Percentiles rank a stretch among this genome's conserved stretches.
Evolutionary conservation across 2,888 invertebrate species (phyloP).

Genomic region (Rhyacophila evoluta): DNA sequence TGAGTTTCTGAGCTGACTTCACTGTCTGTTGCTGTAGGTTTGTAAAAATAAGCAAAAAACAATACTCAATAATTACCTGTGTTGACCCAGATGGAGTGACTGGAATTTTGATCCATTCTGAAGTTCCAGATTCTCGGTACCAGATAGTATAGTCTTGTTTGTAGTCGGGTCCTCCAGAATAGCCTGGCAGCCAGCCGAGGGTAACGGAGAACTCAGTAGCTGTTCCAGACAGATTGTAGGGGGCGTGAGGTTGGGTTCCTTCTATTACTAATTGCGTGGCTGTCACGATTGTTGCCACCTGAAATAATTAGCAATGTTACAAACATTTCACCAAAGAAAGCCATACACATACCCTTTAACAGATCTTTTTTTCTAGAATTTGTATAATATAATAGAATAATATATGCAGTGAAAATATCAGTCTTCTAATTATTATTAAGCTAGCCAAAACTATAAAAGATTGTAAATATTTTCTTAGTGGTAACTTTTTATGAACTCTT

Average conservation of each 20-base stretch:
- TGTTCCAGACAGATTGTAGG: constrained; percentile 92
- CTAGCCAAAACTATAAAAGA: no score
- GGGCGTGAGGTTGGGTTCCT: constrained; percentile 97
- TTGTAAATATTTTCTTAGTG: no score
- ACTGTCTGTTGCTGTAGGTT: no score
- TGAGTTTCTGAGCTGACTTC: no score
- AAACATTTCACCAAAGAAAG: not conserved
- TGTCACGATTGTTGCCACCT: constrained; percentile 93
- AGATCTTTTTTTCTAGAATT: no score
- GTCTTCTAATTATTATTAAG: no score
- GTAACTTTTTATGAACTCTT: no score
- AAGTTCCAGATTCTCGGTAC: constrained; percentile 89
- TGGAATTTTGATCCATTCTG: constrained; percentile 93
- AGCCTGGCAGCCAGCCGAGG: constrained; percentile 93
- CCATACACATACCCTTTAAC: no score
- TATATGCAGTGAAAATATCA: no score
- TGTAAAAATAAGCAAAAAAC: no score
- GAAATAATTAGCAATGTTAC: constrained; percentile 33
- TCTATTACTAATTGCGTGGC: constrained; percentile 91
- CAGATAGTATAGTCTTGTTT: constrained; percentile 96
- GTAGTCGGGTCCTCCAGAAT: constrained; percentile 95
- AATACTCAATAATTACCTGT: constrained; percentile 62
- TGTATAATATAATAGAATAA: no score
- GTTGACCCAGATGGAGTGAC: constrained; percentile 94
- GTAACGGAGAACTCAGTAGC: constrained; percentile 92